Evolutionary conservation across 2,797 vertebrate genomes (phyloP).

Genomic region (Hoplostethus mediterraneus): DNA sequence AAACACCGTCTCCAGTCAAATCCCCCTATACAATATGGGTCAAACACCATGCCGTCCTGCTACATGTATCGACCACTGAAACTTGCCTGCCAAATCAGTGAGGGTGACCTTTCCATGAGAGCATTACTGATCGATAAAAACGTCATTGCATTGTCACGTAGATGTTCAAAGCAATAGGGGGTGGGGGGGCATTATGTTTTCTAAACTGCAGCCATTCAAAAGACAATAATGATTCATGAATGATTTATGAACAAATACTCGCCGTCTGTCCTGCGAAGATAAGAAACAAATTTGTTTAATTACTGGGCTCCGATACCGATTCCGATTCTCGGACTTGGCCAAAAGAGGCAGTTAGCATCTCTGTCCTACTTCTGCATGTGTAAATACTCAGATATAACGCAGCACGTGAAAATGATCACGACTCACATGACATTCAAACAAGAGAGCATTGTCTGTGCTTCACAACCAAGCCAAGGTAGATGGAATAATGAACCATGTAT

Average conservation of each 20-base stretch:
- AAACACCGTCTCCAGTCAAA: neutral
- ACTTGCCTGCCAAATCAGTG: conserved; percentile 4
- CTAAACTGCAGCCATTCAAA: neutral
- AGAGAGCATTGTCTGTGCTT: conserved; percentile 17
- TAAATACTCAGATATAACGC: conserved; percentile 12
- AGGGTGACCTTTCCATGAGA: conserved; percentile 36
- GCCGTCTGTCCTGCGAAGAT: neutral
- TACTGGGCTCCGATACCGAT: neutral
- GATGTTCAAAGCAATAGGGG: conserved; percentile 30
- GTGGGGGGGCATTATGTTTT: neutral
- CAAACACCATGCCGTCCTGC: conserved; percentile 2
- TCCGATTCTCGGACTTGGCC: neutral
- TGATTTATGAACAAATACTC: conserved; percentile 23
- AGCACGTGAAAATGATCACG: conserved; percentile 8
- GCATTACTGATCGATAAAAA: conserved; percentile 24
- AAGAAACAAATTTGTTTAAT: neutral
- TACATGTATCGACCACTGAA: conserved; percentile 12
- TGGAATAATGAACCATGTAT: conserved; percentile 28
- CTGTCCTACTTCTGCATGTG: neutral
- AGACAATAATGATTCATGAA: conserved; percentile 24
- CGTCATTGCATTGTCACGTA: conserved; percentile 23
- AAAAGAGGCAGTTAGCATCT: neutral
- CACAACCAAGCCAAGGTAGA: conserved; percentile 13
- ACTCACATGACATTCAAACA: conserved; percentile 35
- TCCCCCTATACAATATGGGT: conserved; percentile 7